Conservation (phyloP, 1,140 invertebrate genomes). For the Drosophila guanche region DNA sequence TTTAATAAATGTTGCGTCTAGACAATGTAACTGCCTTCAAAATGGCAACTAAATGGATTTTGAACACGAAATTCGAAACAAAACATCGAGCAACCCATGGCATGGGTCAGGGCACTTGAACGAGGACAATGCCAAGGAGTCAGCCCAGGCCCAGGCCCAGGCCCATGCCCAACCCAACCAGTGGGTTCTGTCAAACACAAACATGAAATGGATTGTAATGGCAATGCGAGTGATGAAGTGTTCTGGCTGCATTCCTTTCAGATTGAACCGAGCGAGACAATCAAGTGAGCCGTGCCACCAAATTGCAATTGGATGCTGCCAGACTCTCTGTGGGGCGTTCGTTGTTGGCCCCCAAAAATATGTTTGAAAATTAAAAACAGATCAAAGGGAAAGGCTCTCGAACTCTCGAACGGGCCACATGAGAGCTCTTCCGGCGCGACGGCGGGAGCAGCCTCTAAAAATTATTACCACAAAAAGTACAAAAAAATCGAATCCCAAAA, state of each 20-base stretch:
- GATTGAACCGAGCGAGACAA: slow-evolving; percentile 62
- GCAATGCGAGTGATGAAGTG: slow-evolving; percentile 65
- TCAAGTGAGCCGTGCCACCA: slow-evolving; percentile 20
- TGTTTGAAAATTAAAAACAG: slow-evolving; percentile 78
- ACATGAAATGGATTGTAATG: slow-evolving; percentile 19
- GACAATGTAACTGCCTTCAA: slow-evolving; percentile 81
- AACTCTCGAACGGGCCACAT: slow-evolving; percentile 56
- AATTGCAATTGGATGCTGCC: slow-evolving; percentile 43
- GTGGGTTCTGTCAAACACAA: slow-evolving; percentile 62
- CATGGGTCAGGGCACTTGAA: slow-evolving; percentile 50
- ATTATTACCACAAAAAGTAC: slow-evolving; percentile 68
- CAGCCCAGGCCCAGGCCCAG: slow-evolving; percentile 6
- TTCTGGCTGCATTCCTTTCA: slow-evolving; percentile 65
- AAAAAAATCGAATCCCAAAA: slow-evolving; percentile 33
- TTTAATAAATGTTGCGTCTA: slow-evolving; percentile 82
- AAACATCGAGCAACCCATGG: slow-evolving; percentile 11
- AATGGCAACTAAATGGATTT: slow-evolving; percentile 83
- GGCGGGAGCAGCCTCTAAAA: slow-evolving; percentile 54
- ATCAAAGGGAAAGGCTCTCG: slow-evolving; percentile 62
- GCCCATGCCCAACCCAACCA: neutral
- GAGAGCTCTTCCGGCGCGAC: slow-evolving; percentile 71
- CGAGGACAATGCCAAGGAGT: slow-evolving; percentile 66
- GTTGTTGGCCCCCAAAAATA: slow-evolving; percentile 39
- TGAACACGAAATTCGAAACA: slow-evolving; percentile 72
- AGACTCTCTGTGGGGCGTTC: slow-evolving; percentile 7